Conservation (phyloP, 2,888 invertebrate species). For the Loripinus fragilis region DNA sequence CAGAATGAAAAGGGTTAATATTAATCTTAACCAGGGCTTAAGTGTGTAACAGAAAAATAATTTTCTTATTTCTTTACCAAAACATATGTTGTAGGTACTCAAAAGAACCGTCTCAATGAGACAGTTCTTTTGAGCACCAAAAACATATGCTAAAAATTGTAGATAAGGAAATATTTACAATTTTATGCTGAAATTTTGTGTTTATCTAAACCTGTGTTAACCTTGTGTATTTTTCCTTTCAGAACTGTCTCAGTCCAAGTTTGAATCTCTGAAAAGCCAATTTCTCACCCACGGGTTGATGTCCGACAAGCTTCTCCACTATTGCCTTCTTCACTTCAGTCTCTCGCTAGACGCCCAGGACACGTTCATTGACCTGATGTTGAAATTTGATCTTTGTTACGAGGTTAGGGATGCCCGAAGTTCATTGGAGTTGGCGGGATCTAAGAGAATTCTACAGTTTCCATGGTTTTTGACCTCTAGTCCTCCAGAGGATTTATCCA, state of each 20-base stretch:
- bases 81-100: too few species aligned
- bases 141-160: too few species aligned
- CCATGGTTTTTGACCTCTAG: slow-evolving; percentile 76
- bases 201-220: too few species aligned
- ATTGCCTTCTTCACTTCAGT: slow-evolving; percentile 71
- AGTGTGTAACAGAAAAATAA: too few species aligned
- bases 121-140: too few species aligned
- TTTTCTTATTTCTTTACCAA: too few species aligned
- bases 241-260: slow-evolving; percentile 58
- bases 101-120: too few species aligned
- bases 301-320: slow-evolving; percentile 73
- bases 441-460: slow-evolving; percentile 71
- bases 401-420: slow-evolving; percentile 65
- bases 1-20: too few species aligned
- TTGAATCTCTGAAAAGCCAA: slow-evolving; percentile 69
- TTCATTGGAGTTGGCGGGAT: slow-evolving; percentile 63
- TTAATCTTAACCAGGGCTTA: too few species aligned
- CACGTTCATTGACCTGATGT: slow-evolving; percentile 76
- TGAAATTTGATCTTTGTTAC: slow-evolving; percentile 79
- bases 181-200: too few species aligned
- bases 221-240: slow-evolving; percentile 16
- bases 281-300: slow-evolving; percentile 74
- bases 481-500: slow-evolving; percentile 60
- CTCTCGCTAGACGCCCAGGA: slow-evolving; percentile 70
- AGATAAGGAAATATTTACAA: too few species aligned